phyloP scores from a whole-genome alignment of 2,113 vertebrate species.

The Picathartes gymnocephalus region DNA sequence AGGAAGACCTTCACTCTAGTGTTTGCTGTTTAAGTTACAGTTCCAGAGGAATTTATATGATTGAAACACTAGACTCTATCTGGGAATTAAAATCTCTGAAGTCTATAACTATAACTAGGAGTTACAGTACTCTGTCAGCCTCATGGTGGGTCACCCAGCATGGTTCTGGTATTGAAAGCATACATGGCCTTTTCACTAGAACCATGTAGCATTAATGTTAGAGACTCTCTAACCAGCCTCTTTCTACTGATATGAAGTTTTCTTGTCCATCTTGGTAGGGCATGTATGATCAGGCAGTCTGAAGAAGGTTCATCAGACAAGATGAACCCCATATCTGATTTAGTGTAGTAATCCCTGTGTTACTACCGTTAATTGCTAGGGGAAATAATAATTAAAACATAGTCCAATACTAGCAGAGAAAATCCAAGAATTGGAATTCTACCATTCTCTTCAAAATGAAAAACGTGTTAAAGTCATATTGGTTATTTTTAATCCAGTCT shows the following conservation, averaged over 20 bases:
- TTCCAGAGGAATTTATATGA: background rate
- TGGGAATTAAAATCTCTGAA: background rate
- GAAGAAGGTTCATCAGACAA: background rate
- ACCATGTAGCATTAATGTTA: background rate
- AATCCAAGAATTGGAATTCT: constrained; percentile 33
- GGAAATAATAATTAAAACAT: constrained; percentile 3
- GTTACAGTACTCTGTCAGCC: background rate
- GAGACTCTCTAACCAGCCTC: background rate
- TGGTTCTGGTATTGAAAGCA: background rate
- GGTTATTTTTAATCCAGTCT: constrained; percentile 60
- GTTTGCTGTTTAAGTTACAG: background rate
- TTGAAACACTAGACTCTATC: background rate
- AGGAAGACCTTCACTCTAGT: background rate
- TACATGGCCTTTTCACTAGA: background rate
- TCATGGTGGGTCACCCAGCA: fast-evolving
- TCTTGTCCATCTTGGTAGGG: background rate
- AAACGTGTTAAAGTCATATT: constrained; percentile 37
- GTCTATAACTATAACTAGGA: fast-evolving
- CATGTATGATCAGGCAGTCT: background rate
- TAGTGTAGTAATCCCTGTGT: background rate
- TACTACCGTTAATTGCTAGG: background rate
- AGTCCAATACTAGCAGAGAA: background rate
- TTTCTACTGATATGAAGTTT: background rate
- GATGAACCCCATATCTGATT: background rate
- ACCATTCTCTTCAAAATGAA: constrained; percentile 18